Evolutionary conservation across 2,888 invertebrate genomes (phyloP), one percentile per base, ranked within the genome.

Genomic region (Pollenia griseotomentosa): DNA sequence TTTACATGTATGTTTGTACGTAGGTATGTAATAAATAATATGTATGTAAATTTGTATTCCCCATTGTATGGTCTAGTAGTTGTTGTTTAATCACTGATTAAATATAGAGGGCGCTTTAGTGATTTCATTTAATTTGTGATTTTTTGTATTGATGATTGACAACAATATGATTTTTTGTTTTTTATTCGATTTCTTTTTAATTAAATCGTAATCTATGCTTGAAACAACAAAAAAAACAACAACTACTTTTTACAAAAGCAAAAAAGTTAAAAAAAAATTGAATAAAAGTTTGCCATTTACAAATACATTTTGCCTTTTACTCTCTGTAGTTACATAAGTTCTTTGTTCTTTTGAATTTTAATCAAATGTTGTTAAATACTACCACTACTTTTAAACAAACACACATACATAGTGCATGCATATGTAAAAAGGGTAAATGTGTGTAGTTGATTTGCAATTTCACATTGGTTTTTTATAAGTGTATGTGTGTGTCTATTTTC

Each of bases 281-380:
- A 70, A 57, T 73, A 73, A 71, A 80, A 79, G 68, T 79, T 79
- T 48, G 57, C 59, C 57, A 33, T 68, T 48, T 55, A 73, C 73
- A 73, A 65, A 81, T 73, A 48, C 33, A 42, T 66, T 63, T 40
- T 70, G 61, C 61, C 44, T 65, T 61, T 48, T 78, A 42, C 74
- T 74, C 74, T 79, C 61, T 59, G 79, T 51, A 74, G 84, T 75
- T 79, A n/a, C n/a, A n/a, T n/a, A 77, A 82, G 79, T 83, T 81
- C 66, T 84, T 87, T 87, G 87, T 87, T 84, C 77, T 87, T 80
- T 77, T 78, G 57, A 87, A 82, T 87, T 84, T 84, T 87, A 87
- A 87, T 87, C 87, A 87, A 87, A 87, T 87, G 87, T 84, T 87
- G 78, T 87, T 87, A 84, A 82, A 82, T 71, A 71, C 77, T 63